Percentiles rank a stretch among this genome's conserved stretches.
These are phyloP conservation scores for Enteromius unitaeniatus DNA, from an alignment of 2,797 vertebrate species.

Conservation along the genomic window DNA sequence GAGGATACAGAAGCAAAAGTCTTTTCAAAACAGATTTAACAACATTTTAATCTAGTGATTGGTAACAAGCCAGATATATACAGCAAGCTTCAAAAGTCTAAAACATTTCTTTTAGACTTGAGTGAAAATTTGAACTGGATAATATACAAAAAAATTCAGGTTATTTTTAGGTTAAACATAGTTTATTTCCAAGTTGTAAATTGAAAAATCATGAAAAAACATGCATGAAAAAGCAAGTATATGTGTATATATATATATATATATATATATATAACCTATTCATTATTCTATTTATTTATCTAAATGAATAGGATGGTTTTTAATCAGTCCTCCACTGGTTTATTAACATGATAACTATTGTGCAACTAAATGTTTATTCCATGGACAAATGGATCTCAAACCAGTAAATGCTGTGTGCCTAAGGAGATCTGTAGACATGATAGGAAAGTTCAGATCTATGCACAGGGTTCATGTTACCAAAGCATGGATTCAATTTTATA, in stretches of 20 bases:
- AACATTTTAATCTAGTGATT: not conserved
- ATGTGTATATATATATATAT: not conserved
- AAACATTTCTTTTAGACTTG: not conserved
- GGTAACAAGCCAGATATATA: not conserved
- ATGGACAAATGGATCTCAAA: not conserved
- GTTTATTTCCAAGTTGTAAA: not conserved
- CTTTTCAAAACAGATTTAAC: slow-evolving; percentile 7
- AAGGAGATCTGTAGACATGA: slow-evolving; percentile 14
- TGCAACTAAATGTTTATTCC: slow-evolving; percentile 13
- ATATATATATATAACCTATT: not conserved
- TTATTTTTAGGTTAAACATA: not conserved
- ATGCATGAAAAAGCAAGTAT: not conserved
- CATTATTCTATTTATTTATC: not conserved
- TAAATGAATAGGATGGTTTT: not conserved
- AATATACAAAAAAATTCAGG: not conserved
- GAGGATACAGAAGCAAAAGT: not conserved
- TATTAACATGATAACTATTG: not conserved
- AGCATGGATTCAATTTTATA: slow-evolving; percentile 30
- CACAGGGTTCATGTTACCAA: slow-evolving; percentile 12
- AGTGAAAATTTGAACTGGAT: not conserved
- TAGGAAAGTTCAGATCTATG: slow-evolving; percentile 17
- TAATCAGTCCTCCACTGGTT: not conserved
- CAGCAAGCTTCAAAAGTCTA: not conserved
- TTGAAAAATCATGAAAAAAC: not conserved
- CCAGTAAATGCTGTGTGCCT: not conserved